Evolutionary conservation across 2,113 vertebrate genomes (phyloP).

Genomic region (Acanthisitta chloris): DNA sequence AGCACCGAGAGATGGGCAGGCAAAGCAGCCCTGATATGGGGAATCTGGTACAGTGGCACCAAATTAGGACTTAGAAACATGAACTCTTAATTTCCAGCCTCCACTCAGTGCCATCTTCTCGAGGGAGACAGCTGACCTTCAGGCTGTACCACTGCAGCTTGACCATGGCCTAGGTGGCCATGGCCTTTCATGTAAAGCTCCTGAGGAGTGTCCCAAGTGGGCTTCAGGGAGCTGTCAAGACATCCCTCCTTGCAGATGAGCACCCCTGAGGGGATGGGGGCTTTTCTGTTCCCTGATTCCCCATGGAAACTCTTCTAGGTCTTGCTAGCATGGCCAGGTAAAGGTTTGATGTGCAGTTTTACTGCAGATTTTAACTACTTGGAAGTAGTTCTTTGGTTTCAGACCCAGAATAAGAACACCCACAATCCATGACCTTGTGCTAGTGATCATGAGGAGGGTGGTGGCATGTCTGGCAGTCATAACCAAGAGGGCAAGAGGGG

Average conservation of each 20-base stretch:
- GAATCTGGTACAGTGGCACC: background rate
- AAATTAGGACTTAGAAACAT: background rate
- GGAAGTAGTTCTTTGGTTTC: background rate
- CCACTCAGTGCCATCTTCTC: background rate
- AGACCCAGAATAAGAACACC: background rate
- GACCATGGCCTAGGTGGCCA: background rate
- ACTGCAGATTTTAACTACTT: background rate
- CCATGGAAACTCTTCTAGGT: background rate
- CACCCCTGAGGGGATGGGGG: background rate
- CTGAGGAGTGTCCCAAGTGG: rapidly evolving
- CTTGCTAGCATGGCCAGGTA: background rate
- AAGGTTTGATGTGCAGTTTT: background rate
- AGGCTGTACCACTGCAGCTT: background rate
- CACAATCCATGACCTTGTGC: background rate
- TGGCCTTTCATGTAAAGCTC: background rate
- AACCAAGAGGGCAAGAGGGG: background rate
- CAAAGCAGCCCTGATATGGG: background rate
- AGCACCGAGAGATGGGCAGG: background rate
- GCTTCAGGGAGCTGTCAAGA: background rate
- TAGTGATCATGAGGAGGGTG: background rate
- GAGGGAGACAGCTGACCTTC: background rate
- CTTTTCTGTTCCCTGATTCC: background rate
- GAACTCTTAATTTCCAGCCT: background rate
- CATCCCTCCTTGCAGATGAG: background rate
- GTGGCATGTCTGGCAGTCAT: background rate